Evolutionary conservation across 2,888 invertebrate species (phyloP).

Genomic region (Allolobophora icterica): DNA sequence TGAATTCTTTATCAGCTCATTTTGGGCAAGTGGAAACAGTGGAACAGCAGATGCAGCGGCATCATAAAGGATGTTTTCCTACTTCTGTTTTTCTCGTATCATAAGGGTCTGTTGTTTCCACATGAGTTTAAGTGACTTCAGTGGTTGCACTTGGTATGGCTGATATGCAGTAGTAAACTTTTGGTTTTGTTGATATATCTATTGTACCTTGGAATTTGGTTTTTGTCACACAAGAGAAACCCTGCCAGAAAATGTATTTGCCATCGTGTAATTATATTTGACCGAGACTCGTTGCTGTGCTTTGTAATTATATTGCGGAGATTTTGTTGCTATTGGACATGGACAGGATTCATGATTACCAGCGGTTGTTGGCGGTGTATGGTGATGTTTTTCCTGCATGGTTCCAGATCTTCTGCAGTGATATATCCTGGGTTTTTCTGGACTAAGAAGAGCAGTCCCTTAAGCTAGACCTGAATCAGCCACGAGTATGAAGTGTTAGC

Average conservation of each 20-base stretch:
- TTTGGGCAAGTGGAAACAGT: not conserved
- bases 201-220: not conserved
- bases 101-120: not conserved
- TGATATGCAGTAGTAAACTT: not conserved
- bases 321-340: not conserved
- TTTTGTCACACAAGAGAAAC: not conserved
- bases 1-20: not conserved
- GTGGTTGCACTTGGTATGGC: not conserved
- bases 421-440: not conserved
- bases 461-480: too few species aligned
- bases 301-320: not conserved
- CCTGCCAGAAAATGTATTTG: not conserved
- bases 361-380: not conserved
- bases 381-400: not conserved
- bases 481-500: too few species aligned
- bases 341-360: not conserved
- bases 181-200: not conserved
- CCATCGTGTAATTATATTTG: not conserved
- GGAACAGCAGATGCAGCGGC: not conserved
- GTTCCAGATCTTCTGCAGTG: not conserved
- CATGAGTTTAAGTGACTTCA: not conserved
- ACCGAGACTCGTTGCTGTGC: not conserved
- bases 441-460: not conserved
- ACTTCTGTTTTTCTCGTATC: not conserved
- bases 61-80: not conserved